Percentiles rank a stretch among this genome's conserved stretches.
Evolutionary conservation across 2,113 vertebrate genomes (phyloP).

Genomic region (Scolopax mira): DNA sequence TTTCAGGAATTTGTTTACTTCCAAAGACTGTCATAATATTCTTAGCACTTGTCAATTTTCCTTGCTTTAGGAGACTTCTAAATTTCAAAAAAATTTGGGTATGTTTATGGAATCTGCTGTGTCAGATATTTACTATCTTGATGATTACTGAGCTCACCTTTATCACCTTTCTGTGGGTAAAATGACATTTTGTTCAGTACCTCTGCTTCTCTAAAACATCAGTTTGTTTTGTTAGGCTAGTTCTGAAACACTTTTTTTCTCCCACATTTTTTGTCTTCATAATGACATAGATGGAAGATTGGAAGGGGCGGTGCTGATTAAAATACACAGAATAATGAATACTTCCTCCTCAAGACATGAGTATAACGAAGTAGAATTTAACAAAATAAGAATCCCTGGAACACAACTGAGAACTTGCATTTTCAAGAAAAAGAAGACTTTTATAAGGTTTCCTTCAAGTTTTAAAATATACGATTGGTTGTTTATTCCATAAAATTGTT

Average conservation of each 20-base stretch:
- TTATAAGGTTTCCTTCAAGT: slow-evolving; percentile 36
- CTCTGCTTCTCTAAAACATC: background rate
- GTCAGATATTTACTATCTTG: slow-evolving; percentile 41
- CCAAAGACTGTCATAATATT: slow-evolving; percentile 14
- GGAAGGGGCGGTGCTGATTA: background rate
- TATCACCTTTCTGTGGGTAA: slow-evolving; percentile 44
- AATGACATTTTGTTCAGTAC: slow-evolving; percentile 30
- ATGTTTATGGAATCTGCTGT: slow-evolving; percentile 30
- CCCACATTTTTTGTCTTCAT: slow-evolving; percentile 2
- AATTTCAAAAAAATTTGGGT: slow-evolving; percentile 60
- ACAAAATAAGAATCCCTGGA: slow-evolving; percentile 14
- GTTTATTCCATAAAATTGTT: slow-evolving; percentile 33
- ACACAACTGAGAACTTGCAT: slow-evolving; percentile 38
- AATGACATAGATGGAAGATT: background rate
- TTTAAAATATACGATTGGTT: slow-evolving; percentile 58
- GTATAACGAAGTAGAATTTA: slow-evolving; percentile 39
- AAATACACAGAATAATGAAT: slow-evolving; percentile 34
- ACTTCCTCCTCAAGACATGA: slow-evolving; percentile 18
- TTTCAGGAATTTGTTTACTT: slow-evolving; percentile 35
- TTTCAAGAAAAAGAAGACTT: slow-evolving; percentile 52
- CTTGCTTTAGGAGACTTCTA: background rate
- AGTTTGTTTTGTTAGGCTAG: background rate
- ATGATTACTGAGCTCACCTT: slow-evolving; percentile 49
- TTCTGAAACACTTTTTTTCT: background rate
- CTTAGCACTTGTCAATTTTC: slow-evolving; percentile 11